A percentile compares a stretch with the other conserved stretches of the same genome.
Conservation (phyloP, 2,888 invertebrate genomes). For the Magallana nippona region DNA sequence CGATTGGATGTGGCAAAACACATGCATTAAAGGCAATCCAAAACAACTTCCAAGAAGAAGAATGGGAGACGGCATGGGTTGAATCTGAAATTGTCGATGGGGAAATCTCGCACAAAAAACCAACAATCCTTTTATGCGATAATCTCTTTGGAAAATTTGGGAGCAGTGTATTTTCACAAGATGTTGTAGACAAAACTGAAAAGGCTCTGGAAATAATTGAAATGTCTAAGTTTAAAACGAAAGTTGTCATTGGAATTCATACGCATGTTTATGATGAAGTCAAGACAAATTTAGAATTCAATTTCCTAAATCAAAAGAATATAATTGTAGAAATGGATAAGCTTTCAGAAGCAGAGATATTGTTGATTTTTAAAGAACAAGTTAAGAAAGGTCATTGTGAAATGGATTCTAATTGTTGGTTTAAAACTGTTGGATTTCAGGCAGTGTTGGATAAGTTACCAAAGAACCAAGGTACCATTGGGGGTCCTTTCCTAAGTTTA, state of each 20-base stretch:
- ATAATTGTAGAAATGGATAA: neutral
- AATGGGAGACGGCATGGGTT: neutral
- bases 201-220: neutral
- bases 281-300: neutral
- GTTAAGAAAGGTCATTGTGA: neutral
- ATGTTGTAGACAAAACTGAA: neutral
- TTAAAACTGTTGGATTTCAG: neutral
- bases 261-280: constrained; percentile 11
- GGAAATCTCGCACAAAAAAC: neutral
- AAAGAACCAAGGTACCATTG: neutral
- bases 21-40: constrained; percentile 7
- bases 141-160: neutral
- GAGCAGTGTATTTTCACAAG: neutral
- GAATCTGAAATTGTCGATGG: neutral
- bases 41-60: neutral
- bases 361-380: neutral
- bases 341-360: neutral
- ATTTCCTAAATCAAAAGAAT: neutral
- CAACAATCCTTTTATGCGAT: neutral
- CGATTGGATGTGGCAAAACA: constrained; percentile 12
- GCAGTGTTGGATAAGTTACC: neutral
- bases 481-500: neutral
- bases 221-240: neutral
- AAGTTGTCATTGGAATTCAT: constrained; percentile 12
- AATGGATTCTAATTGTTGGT: neutral